Base-by-base conservation (phyloP, 2,888 invertebrate genomes). In the Ashinkailepas kermadecensis region DNA sequence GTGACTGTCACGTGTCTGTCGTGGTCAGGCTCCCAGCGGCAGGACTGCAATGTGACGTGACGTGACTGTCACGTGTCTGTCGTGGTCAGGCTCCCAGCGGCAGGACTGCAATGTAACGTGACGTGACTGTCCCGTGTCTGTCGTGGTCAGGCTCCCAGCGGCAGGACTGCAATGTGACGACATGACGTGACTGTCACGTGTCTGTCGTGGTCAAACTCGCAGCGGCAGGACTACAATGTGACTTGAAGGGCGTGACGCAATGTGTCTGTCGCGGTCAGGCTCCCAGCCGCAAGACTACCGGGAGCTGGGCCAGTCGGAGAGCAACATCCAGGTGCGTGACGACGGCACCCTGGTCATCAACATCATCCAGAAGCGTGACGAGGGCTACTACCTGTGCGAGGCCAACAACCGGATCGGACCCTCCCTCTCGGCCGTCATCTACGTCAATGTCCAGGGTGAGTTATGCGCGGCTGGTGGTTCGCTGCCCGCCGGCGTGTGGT, bases 321-420 rank as follows among this genome's bases (percentile, higher is more conserved):
- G 95, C 83, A 93, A 94, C 86, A 95, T 96, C 83, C 94, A 94
- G 89, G 95, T 96, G 80, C 84, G 86, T 79, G 96, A 95, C 88
- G 97, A 98, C 87, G 98, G 97, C 85, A 96, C 96, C 81, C 90
- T 98, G 83, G 91, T 93, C 83, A 94, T 98, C 86, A 92, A 93
- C 86, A 95, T 96, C 86, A 96, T 97, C 85, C 94, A 94, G 87
- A 96, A 96, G 89, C 93, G 92, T 39, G 96, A 97, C 87, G 95
- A 96, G 89, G 97, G 97, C 54, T 95, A 95, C 87, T 97, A 97
- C 88, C 90, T 97, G 78, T 98, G 98, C 87, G 96, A 97, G 89
- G 96, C 97, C 83, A 95, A 95, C 80, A 98, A 98, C 88, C 95
- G 96, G 85, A 96, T 98, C 86, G 97, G 97, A 83, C 94, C 96